Base-by-base conservation (phyloP, 2,113 vertebrate genomes). In the Otolemur garnettii region DNA sequence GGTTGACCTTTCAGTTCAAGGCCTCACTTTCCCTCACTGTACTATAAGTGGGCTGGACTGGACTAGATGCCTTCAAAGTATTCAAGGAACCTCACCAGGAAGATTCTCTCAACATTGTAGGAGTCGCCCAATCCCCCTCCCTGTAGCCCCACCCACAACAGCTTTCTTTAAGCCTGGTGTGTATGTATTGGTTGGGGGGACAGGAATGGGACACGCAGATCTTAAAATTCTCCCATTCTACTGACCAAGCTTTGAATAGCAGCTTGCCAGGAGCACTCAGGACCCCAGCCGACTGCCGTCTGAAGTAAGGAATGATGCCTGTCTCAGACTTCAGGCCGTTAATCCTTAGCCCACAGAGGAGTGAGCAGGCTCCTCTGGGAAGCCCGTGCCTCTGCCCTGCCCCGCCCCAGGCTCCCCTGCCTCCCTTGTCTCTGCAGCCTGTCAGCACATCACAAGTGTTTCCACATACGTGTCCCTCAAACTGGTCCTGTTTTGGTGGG, bases 131-230 rank as follows among this genome's bases (percentile, higher is more conserved):
- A 15, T 10, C 4, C 21, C 42, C 6, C 26, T 17, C 1, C 42
- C 74, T 19, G 35, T 5, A 74, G 7, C 6, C 33, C 35, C 45
- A 7, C 15, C 79, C n/a, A 81, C 19, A 42, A 75, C 33, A 28
- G 45, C 60, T 66, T 71, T 78, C 82, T 78, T 8, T 35, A 78
- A 82, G 35, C 85, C 53, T 60, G 4, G 2, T 5, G 60, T 24
- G 55, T 7, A 0, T 10, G 4, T 13, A 0, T 24, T 21, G 12
- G 53, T 9, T 4, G 0, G 45, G 18, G 42, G 42, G 28, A 6
- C 1, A 11, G 17, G 66, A n/a, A 13, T 0, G 24, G 53, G 42
- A 13, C 8, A 7, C 24, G 45, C 1, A 14, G 57, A 60, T 33
- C 22, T 60, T 24, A 71, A 33, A 22, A 53, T 12, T 17, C 62